Evolutionary conservation across 2,888 invertebrate genomes (phyloP).

Genomic region (Himalopsyche japonica): DNA sequence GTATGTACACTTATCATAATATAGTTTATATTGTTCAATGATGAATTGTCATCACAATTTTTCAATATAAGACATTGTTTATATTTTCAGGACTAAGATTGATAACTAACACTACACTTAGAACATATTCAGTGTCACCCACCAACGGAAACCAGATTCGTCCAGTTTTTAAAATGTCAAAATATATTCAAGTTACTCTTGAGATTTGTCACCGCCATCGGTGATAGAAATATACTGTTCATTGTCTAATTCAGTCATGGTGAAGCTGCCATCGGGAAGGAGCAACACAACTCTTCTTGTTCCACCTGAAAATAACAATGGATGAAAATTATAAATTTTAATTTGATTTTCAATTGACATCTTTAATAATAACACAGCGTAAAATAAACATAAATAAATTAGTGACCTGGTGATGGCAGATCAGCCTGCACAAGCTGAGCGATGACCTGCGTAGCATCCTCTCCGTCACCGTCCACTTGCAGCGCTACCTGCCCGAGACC

Average conservation of each 20-base stretch:
- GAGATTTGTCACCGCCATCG: conserved; percentile 60
- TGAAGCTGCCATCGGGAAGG: conserved; percentile 81
- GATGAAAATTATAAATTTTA: background rate
- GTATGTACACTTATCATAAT: no score
- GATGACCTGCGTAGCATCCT: conserved; percentile 77
- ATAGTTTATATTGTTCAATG: no score
- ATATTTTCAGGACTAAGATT: no score
- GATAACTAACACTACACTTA: no score
- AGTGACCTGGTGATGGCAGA: conserved; percentile 77
- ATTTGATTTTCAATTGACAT: background rate
- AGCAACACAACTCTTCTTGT: conserved; percentile 82
- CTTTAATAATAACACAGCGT: background rate
- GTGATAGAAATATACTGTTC: conserved; percentile 77
- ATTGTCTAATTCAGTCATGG: conserved; percentile 86
- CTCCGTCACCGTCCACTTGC: conserved; percentile 61
- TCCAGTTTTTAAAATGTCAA: no score
- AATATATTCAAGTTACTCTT: conserved; percentile 45
- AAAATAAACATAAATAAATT: background rate
- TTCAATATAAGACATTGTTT: no score
- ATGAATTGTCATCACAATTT: no score
- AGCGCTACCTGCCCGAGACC: conserved; percentile 59
- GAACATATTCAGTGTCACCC: no score
- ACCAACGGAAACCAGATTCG: no score
- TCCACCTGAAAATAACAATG: conserved; percentile 63
- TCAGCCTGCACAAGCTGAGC: conserved; percentile 86